phyloP scores from a whole-genome alignment of 2,888 invertebrate species.

The Poecilus cupreus region DNA sequence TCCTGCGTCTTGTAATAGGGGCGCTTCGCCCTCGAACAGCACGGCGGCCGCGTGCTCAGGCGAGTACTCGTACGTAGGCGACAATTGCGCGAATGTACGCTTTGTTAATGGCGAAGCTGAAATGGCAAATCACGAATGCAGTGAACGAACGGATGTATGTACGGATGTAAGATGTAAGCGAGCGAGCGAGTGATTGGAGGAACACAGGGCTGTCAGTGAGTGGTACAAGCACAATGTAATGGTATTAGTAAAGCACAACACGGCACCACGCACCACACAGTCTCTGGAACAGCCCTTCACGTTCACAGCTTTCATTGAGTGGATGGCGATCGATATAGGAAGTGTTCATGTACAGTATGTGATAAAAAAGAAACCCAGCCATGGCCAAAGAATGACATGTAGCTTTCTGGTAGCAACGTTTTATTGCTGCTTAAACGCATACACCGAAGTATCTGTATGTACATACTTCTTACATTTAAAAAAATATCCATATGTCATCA shows the following conservation, averaged over 20 bases:
- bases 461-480: constrained; percentile 55
- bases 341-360: neutral
- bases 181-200: neutral
- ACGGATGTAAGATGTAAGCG: neutral
- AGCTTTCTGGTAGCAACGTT: constrained; percentile 48
- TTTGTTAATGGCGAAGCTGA: constrained; percentile 61
- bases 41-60: constrained; percentile 63
- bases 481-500: constrained; percentile 54
- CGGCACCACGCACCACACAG: constrained; percentile 65
- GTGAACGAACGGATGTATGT: too few species aligned
- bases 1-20: constrained; percentile 69
- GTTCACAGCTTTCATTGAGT: constrained; percentile 66
- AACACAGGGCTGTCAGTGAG: constrained; percentile 35
- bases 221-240: constrained; percentile 19
- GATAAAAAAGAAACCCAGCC: constrained; percentile 5
- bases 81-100: constrained; percentile 65
- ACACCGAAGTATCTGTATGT: constrained; percentile 48
- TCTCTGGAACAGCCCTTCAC: constrained; percentile 72
- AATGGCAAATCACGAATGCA: constrained; percentile 43
- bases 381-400: constrained; percentile 1
- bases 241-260: constrained; percentile 65
- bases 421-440: constrained; percentile 55
- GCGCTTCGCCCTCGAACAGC: constrained; percentile 71
- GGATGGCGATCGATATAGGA: too few species aligned
- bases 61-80: constrained; percentile 71